A percentile compares a stretch with the other conserved stretches of the same genome.
Evolutionary conservation across 1,140 invertebrate species (phyloP).

Genomic region (Ceratosolen fusciceps): DNA sequence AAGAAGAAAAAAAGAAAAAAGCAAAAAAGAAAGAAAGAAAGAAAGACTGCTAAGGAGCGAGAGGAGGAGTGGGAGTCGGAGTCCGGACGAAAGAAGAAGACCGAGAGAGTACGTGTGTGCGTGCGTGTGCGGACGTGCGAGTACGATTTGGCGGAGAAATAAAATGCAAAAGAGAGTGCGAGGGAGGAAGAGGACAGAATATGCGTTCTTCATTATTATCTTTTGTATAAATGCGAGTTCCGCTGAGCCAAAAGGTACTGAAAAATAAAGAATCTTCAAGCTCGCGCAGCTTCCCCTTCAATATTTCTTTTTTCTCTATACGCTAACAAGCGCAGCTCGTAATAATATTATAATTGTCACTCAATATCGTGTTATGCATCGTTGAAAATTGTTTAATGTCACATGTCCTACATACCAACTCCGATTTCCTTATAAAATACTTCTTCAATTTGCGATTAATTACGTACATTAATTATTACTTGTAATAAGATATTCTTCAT

Average conservation of each 20-base stretch:
- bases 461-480: no score
- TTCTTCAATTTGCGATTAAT: not conserved
- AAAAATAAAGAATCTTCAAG: slow-evolving; percentile 22
- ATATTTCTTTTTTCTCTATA: not conserved
- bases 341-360: slow-evolving; percentile 38
- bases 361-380: slow-evolving; percentile 7
- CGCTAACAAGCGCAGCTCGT: not conserved
- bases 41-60: not conserved
- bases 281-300: slow-evolving; percentile 11
- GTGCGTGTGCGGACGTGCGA: not conserved
- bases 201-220: slow-evolving; percentile 36
- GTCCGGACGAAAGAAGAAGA: not conserved
- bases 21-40: not conserved
- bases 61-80: not conserved
- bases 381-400: not conserved
- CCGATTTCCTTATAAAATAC: not conserved
- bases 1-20: not conserved
- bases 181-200: not conserved
- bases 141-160: no score
- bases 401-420: not conserved
- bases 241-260: slow-evolving; percentile 3
- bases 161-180: not conserved
- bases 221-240: slow-evolving; percentile 31
- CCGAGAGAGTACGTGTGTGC: not conserved
- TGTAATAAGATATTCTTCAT: no score